Evolutionary conservation across 2,113 vertebrate species (phyloP), one percentile per base, ranked within the genome.

Genomic region (Rhinoptilus africanus): DNA sequence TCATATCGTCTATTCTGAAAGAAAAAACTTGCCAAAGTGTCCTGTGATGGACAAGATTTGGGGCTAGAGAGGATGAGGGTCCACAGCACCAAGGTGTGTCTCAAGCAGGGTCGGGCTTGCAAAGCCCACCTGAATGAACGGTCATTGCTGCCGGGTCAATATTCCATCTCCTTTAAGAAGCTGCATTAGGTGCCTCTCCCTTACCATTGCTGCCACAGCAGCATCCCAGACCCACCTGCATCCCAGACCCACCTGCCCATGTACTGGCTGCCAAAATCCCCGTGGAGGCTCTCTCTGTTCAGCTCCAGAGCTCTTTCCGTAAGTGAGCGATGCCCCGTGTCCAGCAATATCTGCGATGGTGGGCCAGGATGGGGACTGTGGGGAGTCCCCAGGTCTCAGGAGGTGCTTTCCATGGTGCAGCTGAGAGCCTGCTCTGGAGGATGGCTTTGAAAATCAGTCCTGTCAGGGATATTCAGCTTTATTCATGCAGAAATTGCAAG

Each of bases 91-190:
- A 41, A 8, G 32, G 23, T 0, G 2, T 4, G 22, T 28, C 43
- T 60, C 92, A 56, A 5, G 8, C 13, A 51, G 71, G 16, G n/a
- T 23, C 0, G 14, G 37, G 35, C 30, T 62, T 34, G 35, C 45
- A 39, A 54, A 71, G 12, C 35, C 53, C 41, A 19, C 32, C 35
- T 18, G 56, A 16, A 48, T 4, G 12, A 24, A 22, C 1, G 59
- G 23, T 45, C n/a, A 3, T 19, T 3, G 9, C 23, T 1, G 0
- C 3, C 0, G 8, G 53, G 6, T 10, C 19, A 2, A 0, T 6
- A 22, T 45, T 56, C 32, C 35, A 21, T 27, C 23, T 19, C 64
- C 63, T 23, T 66, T 12, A 43, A 4, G 4, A 37, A 56, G 19
- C 39, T 74, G 60, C 37, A 12, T 4, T 6, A 28, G 22, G 37